Base-by-base conservation (phyloP, 2,797 vertebrate species). In the Phataginus tricuspis region DNA sequence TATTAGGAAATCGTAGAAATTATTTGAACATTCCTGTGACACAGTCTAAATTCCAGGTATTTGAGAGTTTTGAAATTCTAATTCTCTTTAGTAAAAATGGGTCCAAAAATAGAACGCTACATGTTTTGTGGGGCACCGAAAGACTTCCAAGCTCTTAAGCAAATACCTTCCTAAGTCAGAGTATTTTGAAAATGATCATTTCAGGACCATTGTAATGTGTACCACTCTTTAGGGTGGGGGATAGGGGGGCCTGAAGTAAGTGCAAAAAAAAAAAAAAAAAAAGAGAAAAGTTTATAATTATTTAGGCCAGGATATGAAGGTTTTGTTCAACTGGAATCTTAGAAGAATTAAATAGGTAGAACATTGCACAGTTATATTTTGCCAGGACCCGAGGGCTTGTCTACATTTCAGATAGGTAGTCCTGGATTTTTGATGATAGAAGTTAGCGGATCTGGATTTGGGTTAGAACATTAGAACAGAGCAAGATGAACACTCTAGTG, bases 71-170 rank as follows among this genome's bases (percentile, higher is more conserved):
- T 90, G 53, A 79, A 94, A 95, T 74, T 79, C 82, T 94, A 94
- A 95, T 74, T 79, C 82, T 92, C 71, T 96, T 82, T 53, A 88
- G 61, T 55, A 91, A 97, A 97, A 97, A 12, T 97, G 92, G 96
- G 97, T 96, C 92, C 97, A 94, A 94, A 97, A 97, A 95, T 57
- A 96, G 94, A 97, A 98, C 94, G 96, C 97, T 82, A 89, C 92
- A 66, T 96, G 91, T 90, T 95, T 93, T 93, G 83, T 91, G 45
- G 86, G 95, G 66, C 92, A 91, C 78, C 13, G 51, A 78, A 92
- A 94, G 66, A 90, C 6, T 16, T 78, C 15, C 19, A 25, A 57
- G 59, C 59, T 96, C 64, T 87, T 75, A 72, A 91, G 75, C 79
- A 93, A 93, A 63, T 85, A 78, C 71, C 79, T 90, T 82, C 27